A percentile compares a stretch with the other conserved stretches of the same genome.
phyloP scores from a whole-genome alignment of 2,797 vertebrate species.

The Lepus oiostolus region DNA sequence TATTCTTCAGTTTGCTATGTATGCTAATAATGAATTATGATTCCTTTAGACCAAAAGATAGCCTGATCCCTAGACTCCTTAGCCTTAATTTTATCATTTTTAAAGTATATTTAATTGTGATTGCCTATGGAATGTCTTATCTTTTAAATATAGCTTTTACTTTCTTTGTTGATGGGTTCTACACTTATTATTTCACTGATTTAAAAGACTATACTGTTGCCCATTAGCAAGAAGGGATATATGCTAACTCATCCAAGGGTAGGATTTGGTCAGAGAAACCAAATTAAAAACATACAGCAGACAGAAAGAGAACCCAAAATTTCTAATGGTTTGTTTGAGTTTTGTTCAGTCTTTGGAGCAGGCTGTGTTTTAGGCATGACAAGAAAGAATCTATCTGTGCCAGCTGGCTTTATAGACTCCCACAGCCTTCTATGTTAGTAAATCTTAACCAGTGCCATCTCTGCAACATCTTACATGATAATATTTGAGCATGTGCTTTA shows the following conservation, averaged over 20 bases:
- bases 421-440: constrained; percentile 69
- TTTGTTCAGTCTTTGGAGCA: constrained; percentile 72
- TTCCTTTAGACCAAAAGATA: constrained; percentile 48
- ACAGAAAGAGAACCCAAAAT: constrained; percentile 66
- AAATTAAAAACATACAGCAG: constrained; percentile 57
- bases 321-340: constrained; percentile 74
- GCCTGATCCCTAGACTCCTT: neutral
- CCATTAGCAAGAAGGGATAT: constrained; percentile 32
- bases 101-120: constrained; percentile 28
- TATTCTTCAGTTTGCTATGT: constrained; percentile 25
- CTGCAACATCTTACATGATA: constrained; percentile 43
- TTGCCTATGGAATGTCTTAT: neutral
- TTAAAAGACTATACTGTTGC: constrained; percentile 42
- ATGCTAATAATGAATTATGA: constrained; percentile 51
- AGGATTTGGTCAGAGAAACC: constrained; percentile 59
- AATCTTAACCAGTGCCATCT: constrained; percentile 66
- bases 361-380: constrained; percentile 69
- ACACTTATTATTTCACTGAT: constrained; percentile 55
- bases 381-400: constrained; percentile 77
- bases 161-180: neutral
- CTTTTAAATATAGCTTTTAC: neutral
- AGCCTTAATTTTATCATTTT: constrained; percentile 29
- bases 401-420: constrained; percentile 76
- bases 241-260: neutral
- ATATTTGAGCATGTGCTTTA: constrained; percentile 46